These are phyloP conservation scores for Globodera ellingtonae DNA, from an alignment of 1,140 invertebrate genomes.

Conservation along the genomic window DNA sequence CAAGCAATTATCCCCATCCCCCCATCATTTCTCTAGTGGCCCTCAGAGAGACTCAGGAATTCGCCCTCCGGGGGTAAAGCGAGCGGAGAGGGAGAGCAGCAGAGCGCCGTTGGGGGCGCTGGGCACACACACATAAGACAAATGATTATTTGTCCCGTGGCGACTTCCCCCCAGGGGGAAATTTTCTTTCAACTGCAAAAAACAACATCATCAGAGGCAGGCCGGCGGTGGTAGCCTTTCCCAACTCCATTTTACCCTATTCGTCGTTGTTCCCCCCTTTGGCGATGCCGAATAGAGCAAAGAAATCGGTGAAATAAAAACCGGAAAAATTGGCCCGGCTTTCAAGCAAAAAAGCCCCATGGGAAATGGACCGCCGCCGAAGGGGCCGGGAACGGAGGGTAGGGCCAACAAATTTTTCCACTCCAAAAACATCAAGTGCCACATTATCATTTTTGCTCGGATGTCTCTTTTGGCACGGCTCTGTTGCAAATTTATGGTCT, in stretches of 20 bases:
- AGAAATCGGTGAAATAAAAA: not conserved
- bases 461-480: too few relatives aligned
- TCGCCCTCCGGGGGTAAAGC: too few relatives aligned
- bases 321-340: not conserved
- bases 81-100: too few relatives aligned
- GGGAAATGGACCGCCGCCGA: not conserved
- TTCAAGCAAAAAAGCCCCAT: not conserved
- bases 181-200: not conserved
- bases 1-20: too few relatives aligned
- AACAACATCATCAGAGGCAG: not conserved
- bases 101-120: too few relatives aligned
- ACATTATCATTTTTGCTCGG: not conserved
- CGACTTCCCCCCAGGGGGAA: not conserved
- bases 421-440: not conserved
- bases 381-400: not conserved
- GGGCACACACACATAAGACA: not conserved
- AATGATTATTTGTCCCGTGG: slow-evolving; percentile 1
- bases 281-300: not conserved
- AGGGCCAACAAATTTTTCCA: too few relatives aligned
- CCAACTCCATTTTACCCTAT: not conserved
- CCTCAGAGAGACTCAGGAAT: too few relatives aligned
- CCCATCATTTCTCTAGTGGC: too few relatives aligned
- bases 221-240: not conserved
- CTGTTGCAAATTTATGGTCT: too few relatives aligned
- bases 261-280: not conserved